These are phyloP conservation scores for Schizothorax lantsangensis DNA, from an alignment of 2,797 vertebrate species.

Conservation along the genomic window DNA sequence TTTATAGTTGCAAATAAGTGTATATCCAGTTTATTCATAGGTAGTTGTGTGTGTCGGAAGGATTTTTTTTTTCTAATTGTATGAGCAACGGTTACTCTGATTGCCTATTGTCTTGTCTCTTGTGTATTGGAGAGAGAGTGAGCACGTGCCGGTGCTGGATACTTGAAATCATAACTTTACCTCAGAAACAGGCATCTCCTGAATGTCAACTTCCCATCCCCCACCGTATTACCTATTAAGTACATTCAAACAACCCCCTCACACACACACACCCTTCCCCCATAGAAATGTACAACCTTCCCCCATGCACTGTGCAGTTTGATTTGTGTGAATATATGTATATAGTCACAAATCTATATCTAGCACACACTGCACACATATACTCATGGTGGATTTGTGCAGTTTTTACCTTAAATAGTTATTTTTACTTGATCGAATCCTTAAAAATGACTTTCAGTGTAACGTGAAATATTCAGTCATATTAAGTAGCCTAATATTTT, in stretches of 20 bases:
- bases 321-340: slow-evolving; percentile 50
- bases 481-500: not conserved
- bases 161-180: slow-evolving; percentile 52
- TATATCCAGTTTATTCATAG: not conserved
- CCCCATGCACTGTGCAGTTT: slow-evolving; percentile 39
- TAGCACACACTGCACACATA: slow-evolving; percentile 31
- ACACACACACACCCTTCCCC: slow-evolving; percentile 52
- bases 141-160: slow-evolving; percentile 10
- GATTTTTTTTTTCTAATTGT: slow-evolving; percentile 14
- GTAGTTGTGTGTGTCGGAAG: not conserved
- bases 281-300: slow-evolving; percentile 50
- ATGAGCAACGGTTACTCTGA: slow-evolving; percentile 17
- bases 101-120: slow-evolving; percentile 39
- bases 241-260: slow-evolving; percentile 56
- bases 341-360: slow-evolving; percentile 44
- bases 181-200: slow-evolving; percentile 47
- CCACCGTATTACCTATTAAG: slow-evolving; percentile 61
- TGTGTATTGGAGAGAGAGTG: slow-evolving; percentile 34
- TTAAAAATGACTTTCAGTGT: not conserved
- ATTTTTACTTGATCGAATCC: not conserved
- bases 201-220: slow-evolving; percentile 51
- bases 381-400: not conserved
- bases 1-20: not conserved
- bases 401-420: not conserved
- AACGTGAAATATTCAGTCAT: not conserved